Percentiles rank a stretch among this genome's conserved stretches.
Evolutionary conservation across 2,888 invertebrate genomes (phyloP).

Genomic region (Limnephilus marmoratus): DNA sequence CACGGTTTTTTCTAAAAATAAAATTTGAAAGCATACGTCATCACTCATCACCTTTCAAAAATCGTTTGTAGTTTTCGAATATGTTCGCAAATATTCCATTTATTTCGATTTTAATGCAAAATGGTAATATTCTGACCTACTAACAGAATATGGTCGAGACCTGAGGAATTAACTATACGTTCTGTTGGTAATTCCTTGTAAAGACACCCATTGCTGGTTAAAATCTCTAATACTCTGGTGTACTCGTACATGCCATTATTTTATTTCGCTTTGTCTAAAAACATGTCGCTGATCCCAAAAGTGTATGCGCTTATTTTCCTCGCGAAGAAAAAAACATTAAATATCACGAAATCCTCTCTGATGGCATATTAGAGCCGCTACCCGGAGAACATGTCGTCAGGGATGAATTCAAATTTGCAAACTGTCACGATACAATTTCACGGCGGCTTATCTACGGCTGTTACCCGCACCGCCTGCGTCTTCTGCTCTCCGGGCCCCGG

Average conservation of each 20-base stretch:
- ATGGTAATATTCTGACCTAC: too few relatives aligned
- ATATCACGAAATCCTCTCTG: constrained; percentile 57
- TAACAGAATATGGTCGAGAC: too few relatives aligned
- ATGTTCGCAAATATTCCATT: too few relatives aligned
- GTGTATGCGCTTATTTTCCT: constrained; percentile 23
- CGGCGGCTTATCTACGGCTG: constrained; percentile 58
- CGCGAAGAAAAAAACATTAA: constrained; percentile 55
- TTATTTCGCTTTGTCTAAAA: neutral
- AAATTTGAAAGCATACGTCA: too few relatives aligned
- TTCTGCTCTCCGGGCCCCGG: neutral
- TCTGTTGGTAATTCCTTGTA: neutral
- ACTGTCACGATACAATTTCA: constrained; percentile 63
- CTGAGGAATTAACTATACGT: neutral
- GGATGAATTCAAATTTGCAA: constrained; percentile 64
- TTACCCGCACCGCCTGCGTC: constrained; percentile 42
- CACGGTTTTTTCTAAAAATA: too few relatives aligned
- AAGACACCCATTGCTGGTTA: neutral
- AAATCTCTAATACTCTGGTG: neutral
- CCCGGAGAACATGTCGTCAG: constrained; percentile 46
- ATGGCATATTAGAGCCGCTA: constrained; percentile 20
- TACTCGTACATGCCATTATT: neutral
- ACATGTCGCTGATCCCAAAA: constrained; percentile 22
- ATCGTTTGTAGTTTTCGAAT: too few relatives aligned
- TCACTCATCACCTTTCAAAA: too few relatives aligned
- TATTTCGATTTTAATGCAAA: too few relatives aligned